phyloP scores from a whole-genome alignment of 2,797 vertebrate species.

The Anomalospiza imberbis region DNA sequence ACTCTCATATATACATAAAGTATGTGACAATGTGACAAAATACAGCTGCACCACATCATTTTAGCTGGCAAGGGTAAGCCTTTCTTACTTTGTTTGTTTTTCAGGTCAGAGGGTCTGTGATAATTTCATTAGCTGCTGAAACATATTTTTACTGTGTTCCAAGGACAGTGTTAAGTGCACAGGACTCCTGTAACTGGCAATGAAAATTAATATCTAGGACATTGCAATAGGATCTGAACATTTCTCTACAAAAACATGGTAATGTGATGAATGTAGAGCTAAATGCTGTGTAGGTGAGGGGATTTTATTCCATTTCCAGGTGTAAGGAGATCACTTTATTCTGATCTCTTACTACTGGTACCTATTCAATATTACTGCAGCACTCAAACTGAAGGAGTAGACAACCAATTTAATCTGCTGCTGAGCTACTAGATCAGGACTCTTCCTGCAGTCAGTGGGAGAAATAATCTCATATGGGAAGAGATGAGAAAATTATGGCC shows the following conservation, averaged over 20 bases:
- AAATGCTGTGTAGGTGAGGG: not conserved
- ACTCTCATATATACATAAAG: not conserved
- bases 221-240: not conserved
- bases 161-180: constrained; percentile 40
- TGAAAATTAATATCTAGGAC: constrained; percentile 33
- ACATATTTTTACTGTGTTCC: constrained; percentile 12
- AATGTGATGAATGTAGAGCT: not conserved
- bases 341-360: not conserved
- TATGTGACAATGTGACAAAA: not conserved
- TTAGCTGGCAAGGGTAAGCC: not conserved
- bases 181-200: constrained; percentile 2
- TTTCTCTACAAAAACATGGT: not conserved
- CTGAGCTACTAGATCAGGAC: not conserved
- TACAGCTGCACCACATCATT: constrained; percentile 30
- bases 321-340: constrained; percentile 1
- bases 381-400: not conserved
- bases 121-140: constrained; percentile 51
- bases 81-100: constrained; percentile 21
- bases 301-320: constrained; percentile 7
- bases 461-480: not conserved
- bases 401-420: not conserved
- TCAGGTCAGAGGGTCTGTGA: not conserved
- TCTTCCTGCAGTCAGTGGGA: not conserved
- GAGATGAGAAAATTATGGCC: not conserved
- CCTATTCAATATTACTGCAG: not conserved